These are phyloP conservation scores for Schizaphis graminum DNA, from an alignment of 2,888 invertebrate genomes.

Conservation along the genomic window DNA sequence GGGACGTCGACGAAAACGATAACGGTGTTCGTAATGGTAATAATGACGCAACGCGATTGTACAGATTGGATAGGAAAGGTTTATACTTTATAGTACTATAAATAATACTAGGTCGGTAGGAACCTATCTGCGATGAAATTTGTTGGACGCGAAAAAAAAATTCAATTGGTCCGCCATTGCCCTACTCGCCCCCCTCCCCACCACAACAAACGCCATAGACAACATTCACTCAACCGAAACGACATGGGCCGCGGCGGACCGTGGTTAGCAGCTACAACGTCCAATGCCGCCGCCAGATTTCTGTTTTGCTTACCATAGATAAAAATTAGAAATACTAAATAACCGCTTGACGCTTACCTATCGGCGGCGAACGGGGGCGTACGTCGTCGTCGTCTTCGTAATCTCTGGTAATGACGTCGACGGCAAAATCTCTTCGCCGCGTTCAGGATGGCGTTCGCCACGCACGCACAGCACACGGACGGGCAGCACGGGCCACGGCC, in stretches of 20 bases:
- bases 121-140: neutral
- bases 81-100: too few species aligned
- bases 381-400: neutral
- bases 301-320: too few species aligned
- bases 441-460: neutral
- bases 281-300: neutral
- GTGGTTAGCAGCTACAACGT: neutral
- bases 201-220: too few species aligned
- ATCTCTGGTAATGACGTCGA: neutral
- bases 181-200: neutral
- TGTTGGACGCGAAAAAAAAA: neutral
- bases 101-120: neutral
- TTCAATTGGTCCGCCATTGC: neutral
- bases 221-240: neutral
- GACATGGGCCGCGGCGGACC: neutral
- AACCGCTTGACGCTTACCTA: neutral
- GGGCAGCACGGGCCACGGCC: neutral
- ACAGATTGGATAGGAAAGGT: neutral
- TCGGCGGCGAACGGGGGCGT: neutral
- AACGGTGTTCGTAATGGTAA: neutral
- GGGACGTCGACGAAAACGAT: neutral
- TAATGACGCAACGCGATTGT: neutral
- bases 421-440: neutral
- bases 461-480: neutral
- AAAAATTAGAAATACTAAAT: neutral